Base-by-base conservation (phyloP, 2,888 invertebrate genomes). In the Acronicta aceris region DNA sequence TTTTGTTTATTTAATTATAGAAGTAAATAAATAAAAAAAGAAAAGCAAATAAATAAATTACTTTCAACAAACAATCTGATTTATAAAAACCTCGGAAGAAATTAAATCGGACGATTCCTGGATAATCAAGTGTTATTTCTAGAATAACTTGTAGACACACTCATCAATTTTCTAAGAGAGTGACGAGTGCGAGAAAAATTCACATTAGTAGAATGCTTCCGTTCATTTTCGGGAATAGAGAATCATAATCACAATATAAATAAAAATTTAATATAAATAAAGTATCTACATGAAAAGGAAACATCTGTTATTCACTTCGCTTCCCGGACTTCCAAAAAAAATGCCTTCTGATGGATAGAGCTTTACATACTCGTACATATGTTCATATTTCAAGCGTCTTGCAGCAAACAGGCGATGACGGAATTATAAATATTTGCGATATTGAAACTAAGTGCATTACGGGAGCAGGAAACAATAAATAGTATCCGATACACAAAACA, bases 221-320 rank as follows among this genome's bases (percentile, higher is more conserved):
- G 84, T 67, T 82, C 66, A 75, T 72, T 81, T 85, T 81, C 76
- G 74, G 85, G 83, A 86, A 87, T 69, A 69, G 69, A 71, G 69
- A 74, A 68, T 74, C 79, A 77, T 78, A 76, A 65, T 62, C 72
- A 78, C 76, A 67, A 56, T 61, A 59, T 60, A 43, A 60, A 59
- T 71, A 71, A 80, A 74, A 76, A 79, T 74, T 73, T 41, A 46
- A 59, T 72, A 81, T 78, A 79, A 78, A 81, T 72, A 78, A 74
- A 25, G 36, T 42, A 78, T 76, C 80, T 79, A 82, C 78, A 81
- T 69, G 57, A 79, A 83, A 76, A 83, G 82, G 82, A 83, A 87
- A 85, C 84, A 86, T 86, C 77, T 85, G 86, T 81, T 85, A 81
- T 78, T 81, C 73, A 70, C 63, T 71, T 54, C 56, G 49, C 62